Percentiles rank a stretch among this genome's conserved stretches.
Evolutionary conservation across 2,797 vertebrate genomes (phyloP).

Genomic region (Alfaro cultratus): DNA sequence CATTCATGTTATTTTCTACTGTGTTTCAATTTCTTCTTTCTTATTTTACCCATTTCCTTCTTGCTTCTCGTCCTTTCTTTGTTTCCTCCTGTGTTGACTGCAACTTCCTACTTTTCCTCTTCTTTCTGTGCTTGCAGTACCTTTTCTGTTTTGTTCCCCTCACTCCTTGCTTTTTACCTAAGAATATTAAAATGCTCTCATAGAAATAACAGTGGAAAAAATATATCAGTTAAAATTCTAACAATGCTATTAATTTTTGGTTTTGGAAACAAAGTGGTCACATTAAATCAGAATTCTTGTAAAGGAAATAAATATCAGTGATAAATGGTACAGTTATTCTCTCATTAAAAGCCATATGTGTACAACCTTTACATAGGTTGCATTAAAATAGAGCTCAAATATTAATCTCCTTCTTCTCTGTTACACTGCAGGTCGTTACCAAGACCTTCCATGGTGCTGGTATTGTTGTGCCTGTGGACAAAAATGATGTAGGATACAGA

Average conservation of each 20-base stretch:
- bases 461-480: constrained; percentile 94
- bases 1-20: neutral
- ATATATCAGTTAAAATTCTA: neutral
- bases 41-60: neutral
- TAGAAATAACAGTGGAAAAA: neutral
- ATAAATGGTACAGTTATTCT: neutral
- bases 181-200: neutral
- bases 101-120: neutral
- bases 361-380: neutral
- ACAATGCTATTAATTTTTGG: neutral
- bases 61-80: neutral
- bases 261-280: neutral
- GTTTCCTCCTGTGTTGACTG: neutral
- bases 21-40: neutral
- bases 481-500: constrained; percentile 95
- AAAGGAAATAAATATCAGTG: neutral
- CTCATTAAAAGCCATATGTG: neutral
- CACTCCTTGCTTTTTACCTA: neutral
- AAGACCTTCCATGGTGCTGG: constrained; percentile 95
- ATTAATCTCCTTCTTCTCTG: neutral
- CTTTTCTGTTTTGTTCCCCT: neutral
- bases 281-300: neutral
- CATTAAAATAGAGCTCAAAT: neutral
- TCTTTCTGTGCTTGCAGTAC: neutral
- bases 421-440: constrained; percentile 86